Base-by-base conservation (phyloP, 2,888 invertebrate species). In the Chymomyza caudatula region DNA sequence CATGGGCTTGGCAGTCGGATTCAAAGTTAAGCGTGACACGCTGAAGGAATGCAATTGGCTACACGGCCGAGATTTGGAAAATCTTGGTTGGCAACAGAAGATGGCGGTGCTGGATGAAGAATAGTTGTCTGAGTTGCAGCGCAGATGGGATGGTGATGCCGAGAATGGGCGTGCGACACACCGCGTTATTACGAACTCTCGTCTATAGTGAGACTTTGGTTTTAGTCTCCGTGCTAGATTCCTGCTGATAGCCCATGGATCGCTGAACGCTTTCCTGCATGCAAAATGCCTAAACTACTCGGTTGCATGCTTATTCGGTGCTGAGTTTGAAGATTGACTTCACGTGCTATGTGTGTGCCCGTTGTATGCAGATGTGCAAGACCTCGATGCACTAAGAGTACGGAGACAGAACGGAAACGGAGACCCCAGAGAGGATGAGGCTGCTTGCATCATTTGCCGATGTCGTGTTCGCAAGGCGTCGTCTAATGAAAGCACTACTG, bases 281-380 rank as follows among this genome's bases (percentile, higher is more conserved):
- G n/a, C n/a, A n/a, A n/a, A n/a, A n/a, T n/a, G 13, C 23, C 55
- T 25, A 23, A 3, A 15, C 11, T 13, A 15, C 37, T 25, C 6
- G 8, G 5, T 54, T 54, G 8, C 13, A n/a, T n/a, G n/a, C n/a
- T n/a, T n/a, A n/a, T n/a, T n/a, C n/a, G n/a, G n/a, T 54, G 55
- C 55, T 54, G 22, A n/a, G n/a, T n/a, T n/a, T 13, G 20, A 57
- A 22, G 42, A 42, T 17, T 25, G 55, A 29, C 17, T 19, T 13
- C 20, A 55, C 42, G 2, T 55, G 4, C 17, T 55, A 55, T 42
- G 42, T 44, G 57, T 13, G 11, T 57, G 57, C 8, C 57, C 57
- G 20, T 20, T 57, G 17, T 57, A 57, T 44, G 42, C 57, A 20
- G 43, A 57, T 19, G 4, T 57, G 57, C 57, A 42, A 42, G 53